These are phyloP conservation scores for Ophion costatus DNA, from an alignment of 2,888 invertebrate species.

Conservation along the genomic window DNA sequence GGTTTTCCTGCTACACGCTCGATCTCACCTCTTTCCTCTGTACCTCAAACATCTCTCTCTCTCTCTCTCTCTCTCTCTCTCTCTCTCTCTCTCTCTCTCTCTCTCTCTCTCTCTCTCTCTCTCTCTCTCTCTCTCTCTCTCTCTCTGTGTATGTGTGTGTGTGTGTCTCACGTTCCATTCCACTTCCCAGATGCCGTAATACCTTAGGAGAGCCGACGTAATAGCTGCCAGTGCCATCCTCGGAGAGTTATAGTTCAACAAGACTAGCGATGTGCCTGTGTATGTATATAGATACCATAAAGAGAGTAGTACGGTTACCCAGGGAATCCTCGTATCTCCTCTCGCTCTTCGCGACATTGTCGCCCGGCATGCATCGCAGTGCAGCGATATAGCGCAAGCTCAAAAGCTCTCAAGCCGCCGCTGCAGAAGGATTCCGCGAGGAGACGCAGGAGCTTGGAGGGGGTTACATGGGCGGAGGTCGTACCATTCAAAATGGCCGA, in stretches of 20 bases:
- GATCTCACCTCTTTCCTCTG: slow-evolving; percentile 64
- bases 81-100: slow-evolving; percentile 41
- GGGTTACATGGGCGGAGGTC: slow-evolving; percentile 61
- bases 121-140: slow-evolving; percentile 26
- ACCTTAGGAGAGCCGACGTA: slow-evolving; percentile 81
- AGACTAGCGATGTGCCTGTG: slow-evolving; percentile 67
- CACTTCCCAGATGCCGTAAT: slow-evolving; percentile 80
- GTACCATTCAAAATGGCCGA: slow-evolving; percentile 64
- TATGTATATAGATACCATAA: slow-evolving; percentile 20
- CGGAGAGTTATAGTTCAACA: slow-evolving; percentile 82
- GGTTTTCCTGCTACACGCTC: slow-evolving; percentile 60
- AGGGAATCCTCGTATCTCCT: slow-evolving; percentile 54
- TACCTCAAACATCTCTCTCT: background rate
- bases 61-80: slow-evolving; percentile 2
- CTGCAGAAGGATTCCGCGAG: slow-evolving; percentile 55
- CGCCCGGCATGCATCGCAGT: slow-evolving; percentile 58
- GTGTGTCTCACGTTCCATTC: slow-evolving; percentile 44
- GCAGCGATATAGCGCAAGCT: slow-evolving; percentile 65
- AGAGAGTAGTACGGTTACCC: slow-evolving; percentile 27
- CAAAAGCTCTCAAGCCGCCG: slow-evolving; percentile 56
- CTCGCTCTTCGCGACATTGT: slow-evolving; percentile 60
- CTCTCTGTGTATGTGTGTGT: slow-evolving; percentile 28
- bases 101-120: background rate
- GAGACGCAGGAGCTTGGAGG: slow-evolving; percentile 25
- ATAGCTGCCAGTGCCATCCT: slow-evolving; percentile 81